Percentiles rank a stretch among this genome's conserved stretches.
These are phyloP conservation scores for Lucilia sericata DNA, from an alignment of 1,140 invertebrate species.

Conservation along the genomic window DNA sequence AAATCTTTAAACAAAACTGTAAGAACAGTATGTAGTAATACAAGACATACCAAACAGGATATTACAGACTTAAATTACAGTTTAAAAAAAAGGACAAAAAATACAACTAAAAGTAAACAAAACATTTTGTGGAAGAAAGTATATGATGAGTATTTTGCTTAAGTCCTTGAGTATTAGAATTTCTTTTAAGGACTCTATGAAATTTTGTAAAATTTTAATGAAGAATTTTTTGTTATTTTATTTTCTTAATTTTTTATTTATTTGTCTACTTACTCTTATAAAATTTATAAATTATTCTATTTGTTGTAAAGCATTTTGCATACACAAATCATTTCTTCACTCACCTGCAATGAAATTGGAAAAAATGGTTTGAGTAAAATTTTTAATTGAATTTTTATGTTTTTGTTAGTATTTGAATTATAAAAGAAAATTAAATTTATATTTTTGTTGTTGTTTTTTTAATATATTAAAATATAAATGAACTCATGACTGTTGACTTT, in stretches of 20 bases:
- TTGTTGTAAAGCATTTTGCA: neutral
- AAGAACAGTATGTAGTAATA: neutral
- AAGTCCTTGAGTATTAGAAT: too few species aligned
- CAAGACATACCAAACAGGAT: slow-evolving; percentile 11
- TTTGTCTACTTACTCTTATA: neutral
- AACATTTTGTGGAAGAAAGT: neutral
- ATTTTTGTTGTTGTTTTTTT: neutral
- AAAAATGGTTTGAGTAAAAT: neutral
- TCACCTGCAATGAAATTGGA: neutral
- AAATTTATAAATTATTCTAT: neutral
- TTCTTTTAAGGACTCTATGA: too few species aligned
- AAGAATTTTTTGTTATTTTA: neutral
- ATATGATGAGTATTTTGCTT: neutral
- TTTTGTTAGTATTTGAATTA: neutral
- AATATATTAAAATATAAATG: too few species aligned
- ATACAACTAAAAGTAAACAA: neutral
- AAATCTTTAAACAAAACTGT: neutral
- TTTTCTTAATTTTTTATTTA: slow-evolving; percentile 1
- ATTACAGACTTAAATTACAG: slow-evolving; percentile 41
- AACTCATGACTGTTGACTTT: neutral
- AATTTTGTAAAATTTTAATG: too few species aligned
- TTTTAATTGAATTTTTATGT: slow-evolving; percentile 6
- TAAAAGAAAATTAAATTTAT: neutral
- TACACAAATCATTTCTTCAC: neutral
- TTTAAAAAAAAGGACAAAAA: neutral